Base-by-base conservation (phyloP, 2,113 vertebrate species). In the Holacanthus passer region DNA sequence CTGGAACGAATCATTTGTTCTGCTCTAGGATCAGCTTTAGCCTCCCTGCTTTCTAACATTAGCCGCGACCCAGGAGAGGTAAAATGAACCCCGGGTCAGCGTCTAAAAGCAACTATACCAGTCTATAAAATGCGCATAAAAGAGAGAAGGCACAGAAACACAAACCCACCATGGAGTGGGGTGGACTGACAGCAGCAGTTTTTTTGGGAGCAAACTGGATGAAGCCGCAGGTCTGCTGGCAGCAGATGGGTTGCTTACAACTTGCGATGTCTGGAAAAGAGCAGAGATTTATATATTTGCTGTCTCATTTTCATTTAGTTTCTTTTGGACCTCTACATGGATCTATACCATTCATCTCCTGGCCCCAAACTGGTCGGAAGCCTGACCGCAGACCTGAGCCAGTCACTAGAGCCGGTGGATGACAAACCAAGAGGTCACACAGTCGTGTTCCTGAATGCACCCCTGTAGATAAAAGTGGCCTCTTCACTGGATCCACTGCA, bases 111-210 rank as follows among this genome's bases (percentile, higher is more conserved):
- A 80, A 78, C 77, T 81, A 41, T 71, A 79, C 20, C 71, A 69
- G 77, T 89, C 87, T 93, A 93, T 85, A 94, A 93, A 94, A 93
- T 65, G 77, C 64, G 77, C 90, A 86, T 86, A 85, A 88, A 90
- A 94, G 88, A 93, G 87, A 91, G 88, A 94, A 94, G 94, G 94
- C 94, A 94, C 94, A 82, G 88, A 90, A 91, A 93, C 84, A 90
- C 88, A 90, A 89, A 87, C 88, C 92, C 92, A 83, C 89, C 29
- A 29, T 58, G 67, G 45, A 73, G 89, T 75, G 75, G 90, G 84
- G 81, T 41, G 80, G 76, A 91, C 86, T 52, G 76, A 86, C 89
- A 87, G 85, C 88, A 83, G 89, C 82, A 88, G 85, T 83, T 70
- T 86, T 43, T 82, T 64, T 3, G 35, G 77, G 72, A 84, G 86